Evolutionary conservation across 2,888 invertebrate genomes (phyloP), one percentile per base, ranked within the genome.

Genomic region (Acanthopleura granulata): DNA sequence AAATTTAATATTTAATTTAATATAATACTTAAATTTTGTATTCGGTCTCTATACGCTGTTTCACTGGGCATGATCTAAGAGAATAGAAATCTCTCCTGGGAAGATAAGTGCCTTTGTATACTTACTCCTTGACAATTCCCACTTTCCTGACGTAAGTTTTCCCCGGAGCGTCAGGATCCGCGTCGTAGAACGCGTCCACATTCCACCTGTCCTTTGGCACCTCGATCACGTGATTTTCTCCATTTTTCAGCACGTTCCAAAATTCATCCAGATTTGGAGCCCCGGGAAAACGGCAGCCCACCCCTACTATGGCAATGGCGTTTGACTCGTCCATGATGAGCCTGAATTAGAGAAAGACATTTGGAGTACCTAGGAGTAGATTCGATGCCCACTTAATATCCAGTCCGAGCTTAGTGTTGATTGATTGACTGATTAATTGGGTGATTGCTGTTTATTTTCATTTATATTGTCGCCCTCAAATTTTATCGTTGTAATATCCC

Each of bases 321-420:
- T 74, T 40, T 12, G 11, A 29, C 9, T 30, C 50, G 1, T 66
- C 74, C 62, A 92, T 72, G 18, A 3, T 57, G 57, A 57, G 12
- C 3, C 57, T n/a, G 18, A 18, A 57, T 3, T 22, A 22, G 3
- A 57, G 12, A 57, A 57, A 57, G 40, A 40, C 9, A 40, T 40
- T 40, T 40, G 40, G 9, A 9, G 40, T 40, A 40, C 40, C 40
- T 9, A 9, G 3, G 40, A 40, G 40, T 6, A 40, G 40, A 40
- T 6, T 6, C 3, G 40, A 40, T 40, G 3, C 3, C 9, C 40
- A 3, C 4, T 40, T 9, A 40, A 40, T 40, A 40, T 40, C 40
- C 9, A 9, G 40, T 40, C 40, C n/a, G n/a, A n/a, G 40, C 40
- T 40, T 6, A 9, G 3, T 40, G 40, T 6, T 40, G 40, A 40